phyloP scores from a whole-genome alignment of 1,140 invertebrate genomes.

The Drosophila repleta region DNA sequence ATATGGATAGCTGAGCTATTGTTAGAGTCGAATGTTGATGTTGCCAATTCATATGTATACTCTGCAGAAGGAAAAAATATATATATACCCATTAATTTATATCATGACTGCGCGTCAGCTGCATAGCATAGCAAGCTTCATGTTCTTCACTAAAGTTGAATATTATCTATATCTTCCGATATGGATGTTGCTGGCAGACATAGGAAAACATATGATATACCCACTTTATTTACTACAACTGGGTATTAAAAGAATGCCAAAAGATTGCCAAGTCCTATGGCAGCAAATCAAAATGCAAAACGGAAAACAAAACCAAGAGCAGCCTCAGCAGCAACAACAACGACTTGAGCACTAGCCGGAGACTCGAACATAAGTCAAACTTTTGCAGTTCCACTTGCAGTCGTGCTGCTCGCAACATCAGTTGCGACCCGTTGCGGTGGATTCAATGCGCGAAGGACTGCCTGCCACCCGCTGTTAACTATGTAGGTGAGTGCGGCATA shows the following conservation, averaged over 20 bases:
- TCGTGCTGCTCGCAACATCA: slow-evolving; percentile 25
- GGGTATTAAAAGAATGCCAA: slow-evolving; percentile 41
- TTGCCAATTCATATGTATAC: too few species aligned
- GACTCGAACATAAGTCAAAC: slow-evolving; percentile 72
- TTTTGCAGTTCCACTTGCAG: slow-evolving; percentile 41
- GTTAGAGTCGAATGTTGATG: too few species aligned
- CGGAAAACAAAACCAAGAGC: slow-evolving; percentile 60
- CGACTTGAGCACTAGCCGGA: slow-evolving; percentile 57
- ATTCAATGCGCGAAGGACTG: not conserved
- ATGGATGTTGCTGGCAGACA: too few species aligned
- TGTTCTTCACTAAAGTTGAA: too few species aligned
- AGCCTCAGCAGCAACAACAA: slow-evolving; percentile 15
- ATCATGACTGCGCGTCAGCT: too few species aligned
- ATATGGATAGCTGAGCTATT: too few species aligned
- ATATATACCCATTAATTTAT: too few species aligned
- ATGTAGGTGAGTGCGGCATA: slow-evolving; percentile 75
- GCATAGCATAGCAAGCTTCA: too few species aligned
- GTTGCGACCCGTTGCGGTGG: slow-evolving; percentile 32
- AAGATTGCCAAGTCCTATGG: slow-evolving; percentile 61
- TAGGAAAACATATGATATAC: too few species aligned
- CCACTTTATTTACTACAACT: too few species aligned
- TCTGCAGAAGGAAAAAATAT: too few species aligned
- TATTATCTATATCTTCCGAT: too few species aligned
- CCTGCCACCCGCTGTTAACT: slow-evolving; percentile 47
- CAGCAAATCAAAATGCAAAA: slow-evolving; percentile 80